These are phyloP conservation scores for Poliocrania exsul DNA, from an alignment of 2,797 vertebrate species.

Conservation along the genomic window DNA sequence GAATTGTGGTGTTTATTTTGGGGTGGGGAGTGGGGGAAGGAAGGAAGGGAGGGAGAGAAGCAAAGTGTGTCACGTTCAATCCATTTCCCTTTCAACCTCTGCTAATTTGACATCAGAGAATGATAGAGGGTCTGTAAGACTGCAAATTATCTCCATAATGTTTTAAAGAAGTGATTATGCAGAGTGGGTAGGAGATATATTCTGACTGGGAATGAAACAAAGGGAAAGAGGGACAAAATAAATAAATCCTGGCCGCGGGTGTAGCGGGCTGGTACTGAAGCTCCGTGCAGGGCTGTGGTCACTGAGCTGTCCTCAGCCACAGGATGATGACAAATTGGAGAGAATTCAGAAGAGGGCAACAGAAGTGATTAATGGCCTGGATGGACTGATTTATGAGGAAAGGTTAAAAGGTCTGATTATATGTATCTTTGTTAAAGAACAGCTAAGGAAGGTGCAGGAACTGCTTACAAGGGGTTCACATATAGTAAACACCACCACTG, in stretches of 20 bases:
- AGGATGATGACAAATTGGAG: conserved; percentile 39
- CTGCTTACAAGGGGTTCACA: not conserved
- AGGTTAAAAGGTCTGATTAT: conserved; percentile 54
- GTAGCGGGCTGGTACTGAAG: not conserved
- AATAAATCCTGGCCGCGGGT: not conserved
- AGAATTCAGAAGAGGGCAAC: conserved; percentile 27
- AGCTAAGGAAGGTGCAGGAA: conserved; percentile 3
- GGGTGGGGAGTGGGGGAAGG: not conserved
- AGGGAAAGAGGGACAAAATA: not conserved
- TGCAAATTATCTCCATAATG: conserved; percentile 18
- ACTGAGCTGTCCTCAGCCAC: not conserved
- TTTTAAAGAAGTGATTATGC: conserved; percentile 24
- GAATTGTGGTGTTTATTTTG: not conserved
- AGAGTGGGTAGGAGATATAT: not conserved
- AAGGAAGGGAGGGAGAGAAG: not conserved
- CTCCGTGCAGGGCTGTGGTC: not conserved
- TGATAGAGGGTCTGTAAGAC: not conserved
- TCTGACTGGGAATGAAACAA: not conserved
- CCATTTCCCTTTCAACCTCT: not conserved
- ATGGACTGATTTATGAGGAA: conserved; percentile 49
- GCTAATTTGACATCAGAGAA: not conserved
- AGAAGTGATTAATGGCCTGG: conserved; percentile 56
- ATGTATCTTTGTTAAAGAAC: conserved; percentile 52
- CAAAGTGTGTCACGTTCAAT: not conserved
- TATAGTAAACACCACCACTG: not conserved